Evolutionary conservation across 1,140 invertebrate species (phyloP).

Genomic region (Tachypleus tridentatus): DNA sequence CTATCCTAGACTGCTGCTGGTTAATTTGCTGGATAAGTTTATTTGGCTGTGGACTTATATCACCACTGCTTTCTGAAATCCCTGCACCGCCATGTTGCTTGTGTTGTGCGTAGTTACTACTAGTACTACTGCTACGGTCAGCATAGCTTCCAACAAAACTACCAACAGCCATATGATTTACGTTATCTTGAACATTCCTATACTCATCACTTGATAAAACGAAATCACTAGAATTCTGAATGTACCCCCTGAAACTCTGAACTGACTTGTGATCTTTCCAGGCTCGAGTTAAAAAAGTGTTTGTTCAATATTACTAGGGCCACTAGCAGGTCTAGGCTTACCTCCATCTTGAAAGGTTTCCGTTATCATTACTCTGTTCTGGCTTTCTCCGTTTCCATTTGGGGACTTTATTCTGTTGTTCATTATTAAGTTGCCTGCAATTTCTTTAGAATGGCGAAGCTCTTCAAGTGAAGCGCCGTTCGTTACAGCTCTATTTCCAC

Average conservation of each 20-base stretch:
- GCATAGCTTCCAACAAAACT: too few relatives aligned
- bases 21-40: too few relatives aligned
- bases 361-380: slow-evolving; percentile 15
- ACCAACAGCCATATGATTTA: too few relatives aligned
- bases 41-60: too few relatives aligned
- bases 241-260: slow-evolving; percentile 7
- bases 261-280: slow-evolving; percentile 7
- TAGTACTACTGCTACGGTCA: too few relatives aligned
- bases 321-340: slow-evolving; percentile 6
- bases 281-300: neutral
- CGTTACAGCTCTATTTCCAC: too few relatives aligned
- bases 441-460: too few relatives aligned
- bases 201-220: slow-evolving; percentile 10
- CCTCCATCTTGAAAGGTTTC: slow-evolving; percentile 19
- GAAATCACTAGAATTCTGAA: slow-evolving; percentile 3
- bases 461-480: too few relatives aligned
- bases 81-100: slow-evolving; percentile 13
- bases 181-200: slow-evolving; percentile 1
- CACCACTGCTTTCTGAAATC: too few relatives aligned
- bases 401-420: too few relatives aligned
- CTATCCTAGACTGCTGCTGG: too few relatives aligned
- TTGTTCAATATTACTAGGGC: neutral
- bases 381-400: neutral
- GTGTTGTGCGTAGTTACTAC: slow-evolving; percentile 2
- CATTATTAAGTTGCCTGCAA: too few relatives aligned